These are phyloP conservation scores for Chrysaora quinquecirrha DNA, from an alignment of 30 jellyfish, hydroid and myxozoan genomes.

Conservation along the genomic window DNA sequence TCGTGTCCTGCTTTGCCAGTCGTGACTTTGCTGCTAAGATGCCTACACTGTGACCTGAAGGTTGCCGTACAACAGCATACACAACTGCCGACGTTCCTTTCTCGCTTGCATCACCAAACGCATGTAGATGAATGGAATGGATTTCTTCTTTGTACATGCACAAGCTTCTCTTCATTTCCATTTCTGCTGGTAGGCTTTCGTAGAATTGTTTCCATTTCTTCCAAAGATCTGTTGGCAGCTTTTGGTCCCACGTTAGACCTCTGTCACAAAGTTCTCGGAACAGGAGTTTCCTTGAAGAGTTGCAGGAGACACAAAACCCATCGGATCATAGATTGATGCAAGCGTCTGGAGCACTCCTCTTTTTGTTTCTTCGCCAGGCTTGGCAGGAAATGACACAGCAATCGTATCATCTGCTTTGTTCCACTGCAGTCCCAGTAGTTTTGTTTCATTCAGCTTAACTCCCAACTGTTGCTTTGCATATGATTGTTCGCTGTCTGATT, in stretches of 20 bases:
- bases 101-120: slow-evolving; percentile 48
- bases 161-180: slow-evolving; percentile 23
- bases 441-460: slow-evolving; percentile 20
- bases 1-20: slow-evolving; percentile 14
- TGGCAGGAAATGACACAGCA: slow-evolving; percentile 21
- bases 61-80: slow-evolving; percentile 13
- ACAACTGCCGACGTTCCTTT: slow-evolving; percentile 38
- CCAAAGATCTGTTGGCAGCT: slow-evolving; percentile 11
- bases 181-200: slow-evolving; percentile 14
- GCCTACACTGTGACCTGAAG: slow-evolving; percentile 7
- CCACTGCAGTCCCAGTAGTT: slow-evolving; percentile 61
- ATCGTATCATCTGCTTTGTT: slow-evolving; percentile 40
- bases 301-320: slow-evolving; percentile 54
- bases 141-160: neutral
- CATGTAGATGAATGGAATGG: slow-evolving; percentile 3
- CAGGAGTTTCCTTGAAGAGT: slow-evolving; percentile 22
- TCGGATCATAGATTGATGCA: slow-evolving; percentile 44
- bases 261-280: slow-evolving; percentile 48
- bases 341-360: slow-evolving; percentile 11
- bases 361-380: slow-evolving; percentile 15
- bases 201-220: slow-evolving; percentile 20
- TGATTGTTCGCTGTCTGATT: neutral
- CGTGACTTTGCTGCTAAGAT: slow-evolving; percentile 44
- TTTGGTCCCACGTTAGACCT: slow-evolving; percentile 38
- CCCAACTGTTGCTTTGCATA: slow-evolving; percentile 59